Percentiles rank a stretch among this genome's conserved stretches.
phyloP scores from a whole-genome alignment of 2,797 vertebrate species.

The Amblyopsis hoosieri region DNA sequence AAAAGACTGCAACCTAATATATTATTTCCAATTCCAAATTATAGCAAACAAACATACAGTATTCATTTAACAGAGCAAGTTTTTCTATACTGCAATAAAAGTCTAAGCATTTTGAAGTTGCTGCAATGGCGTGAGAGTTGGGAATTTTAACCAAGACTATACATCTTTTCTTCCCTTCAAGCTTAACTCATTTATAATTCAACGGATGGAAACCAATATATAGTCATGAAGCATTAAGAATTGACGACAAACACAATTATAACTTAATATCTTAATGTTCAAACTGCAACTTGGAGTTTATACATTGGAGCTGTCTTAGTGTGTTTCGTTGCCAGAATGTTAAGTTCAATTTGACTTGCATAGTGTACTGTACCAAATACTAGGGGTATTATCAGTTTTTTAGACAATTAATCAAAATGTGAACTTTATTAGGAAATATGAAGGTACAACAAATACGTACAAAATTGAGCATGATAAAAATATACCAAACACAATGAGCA shows the following conservation, averaged over 20 bases:
- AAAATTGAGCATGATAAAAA: too few relatives aligned
- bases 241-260: background rate
- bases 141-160: conserved; percentile 45
- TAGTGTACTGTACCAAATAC: too few relatives aligned
- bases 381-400: too few relatives aligned
- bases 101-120: conserved; percentile 20
- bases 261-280: conserved; percentile 3
- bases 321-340: background rate
- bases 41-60: background rate
- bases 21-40: conserved; percentile 1
- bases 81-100: conserved; percentile 10
- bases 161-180: conserved; percentile 42
- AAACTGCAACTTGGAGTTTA: conserved; percentile 30
- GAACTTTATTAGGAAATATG: too few relatives aligned
- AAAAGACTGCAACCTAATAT: background rate
- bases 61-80: conserved; percentile 10
- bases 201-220: conserved; percentile 33
- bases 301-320: conserved; percentile 32
- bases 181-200: conserved; percentile 61
- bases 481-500: too few relatives aligned
- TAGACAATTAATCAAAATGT: too few relatives aligned
- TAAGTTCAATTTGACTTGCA: too few relatives aligned
- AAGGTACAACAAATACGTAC: too few relatives aligned
- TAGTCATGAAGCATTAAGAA: conserved; percentile 25
- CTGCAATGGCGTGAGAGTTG: conserved; percentile 8